A percentile compares a stretch with the other conserved stretches of the same genome.
Evolutionary conservation across 2,888 invertebrate species (phyloP).

Genomic region (Norana najaformis): DNA sequence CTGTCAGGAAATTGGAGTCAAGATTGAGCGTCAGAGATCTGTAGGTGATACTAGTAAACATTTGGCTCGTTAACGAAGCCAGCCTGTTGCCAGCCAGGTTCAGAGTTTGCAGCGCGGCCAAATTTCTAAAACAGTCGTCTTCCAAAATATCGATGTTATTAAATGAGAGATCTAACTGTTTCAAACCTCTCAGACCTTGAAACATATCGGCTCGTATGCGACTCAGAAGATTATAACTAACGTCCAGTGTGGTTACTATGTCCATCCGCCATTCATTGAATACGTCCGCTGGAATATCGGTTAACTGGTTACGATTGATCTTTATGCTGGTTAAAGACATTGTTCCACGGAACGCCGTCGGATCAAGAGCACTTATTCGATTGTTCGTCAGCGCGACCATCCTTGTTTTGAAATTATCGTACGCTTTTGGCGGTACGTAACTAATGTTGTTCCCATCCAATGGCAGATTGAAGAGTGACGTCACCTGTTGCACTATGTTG

Average conservation of each 20-base stretch:
- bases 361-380: not conserved
- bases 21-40: not conserved
- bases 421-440: not conserved
- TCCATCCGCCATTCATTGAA: not conserved
- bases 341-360: not conserved
- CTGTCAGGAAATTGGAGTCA: not conserved
- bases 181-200: not conserved
- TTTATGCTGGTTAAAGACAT: not conserved
- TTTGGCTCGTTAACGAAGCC: not conserved
- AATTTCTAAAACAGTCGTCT: not conserved
- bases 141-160: not conserved
- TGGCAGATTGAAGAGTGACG: not conserved
- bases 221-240: not conserved
- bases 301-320: not conserved
- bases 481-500: not conserved
- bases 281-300: not conserved
- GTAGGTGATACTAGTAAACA: not conserved
- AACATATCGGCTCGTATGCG: slow-evolving; percentile 17
- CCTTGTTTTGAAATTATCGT: not conserved
- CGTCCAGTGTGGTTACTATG: not conserved
- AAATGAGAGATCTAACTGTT: not conserved
- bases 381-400: not conserved
- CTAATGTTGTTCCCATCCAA: slow-evolving; percentile 17
- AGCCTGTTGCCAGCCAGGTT: not conserved
- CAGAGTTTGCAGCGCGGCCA: not conserved